Evolutionary conservation across 2,888 invertebrate genomes (phyloP).

Genomic region (Saturnia japonica): DNA sequence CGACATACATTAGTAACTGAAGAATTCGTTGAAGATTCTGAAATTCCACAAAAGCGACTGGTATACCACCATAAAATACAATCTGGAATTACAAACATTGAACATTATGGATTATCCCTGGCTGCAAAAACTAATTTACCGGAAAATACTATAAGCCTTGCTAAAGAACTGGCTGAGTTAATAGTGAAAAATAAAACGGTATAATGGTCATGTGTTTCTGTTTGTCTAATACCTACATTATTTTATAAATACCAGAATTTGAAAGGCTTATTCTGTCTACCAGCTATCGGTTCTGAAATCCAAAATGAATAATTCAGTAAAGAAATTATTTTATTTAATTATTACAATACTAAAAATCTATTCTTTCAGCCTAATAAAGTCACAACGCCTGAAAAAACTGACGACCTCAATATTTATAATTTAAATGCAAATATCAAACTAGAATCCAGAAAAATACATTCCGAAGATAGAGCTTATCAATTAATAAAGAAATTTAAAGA

Average conservation of each 20-base stretch:
- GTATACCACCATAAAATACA: constrained; percentile 85
- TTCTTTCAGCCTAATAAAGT: constrained; percentile 57
- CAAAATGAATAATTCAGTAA: background rate
- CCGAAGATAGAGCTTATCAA: constrained; percentile 38
- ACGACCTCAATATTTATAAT: constrained; percentile 57
- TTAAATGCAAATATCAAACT: constrained; percentile 60
- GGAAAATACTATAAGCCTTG: constrained; percentile 75
- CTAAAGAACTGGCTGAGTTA: constrained; percentile 71
- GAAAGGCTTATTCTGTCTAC: background rate
- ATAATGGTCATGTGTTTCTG: constrained; percentile 17
- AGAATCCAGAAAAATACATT: constrained; percentile 50
- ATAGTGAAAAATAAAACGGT: constrained; percentile 64
- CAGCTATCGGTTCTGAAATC: background rate
- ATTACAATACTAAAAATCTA: too few species aligned
- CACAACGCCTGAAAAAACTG: constrained; percentile 43
- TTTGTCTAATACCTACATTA: background rate
- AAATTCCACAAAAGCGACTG: constrained; percentile 60
- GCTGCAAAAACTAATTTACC: constrained; percentile 84
- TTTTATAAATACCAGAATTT: background rate
- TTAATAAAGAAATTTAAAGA: constrained; percentile 59
- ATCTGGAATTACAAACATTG: constrained; percentile 81
- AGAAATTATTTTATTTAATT: too few species aligned
- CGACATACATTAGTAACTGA: constrained; percentile 67
- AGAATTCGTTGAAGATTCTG: constrained; percentile 45
- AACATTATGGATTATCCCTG: constrained; percentile 85